These are phyloP conservation scores for Drosophila sp. DNA, from an alignment of 1,140 invertebrate genomes.

Conservation along the genomic window DNA sequence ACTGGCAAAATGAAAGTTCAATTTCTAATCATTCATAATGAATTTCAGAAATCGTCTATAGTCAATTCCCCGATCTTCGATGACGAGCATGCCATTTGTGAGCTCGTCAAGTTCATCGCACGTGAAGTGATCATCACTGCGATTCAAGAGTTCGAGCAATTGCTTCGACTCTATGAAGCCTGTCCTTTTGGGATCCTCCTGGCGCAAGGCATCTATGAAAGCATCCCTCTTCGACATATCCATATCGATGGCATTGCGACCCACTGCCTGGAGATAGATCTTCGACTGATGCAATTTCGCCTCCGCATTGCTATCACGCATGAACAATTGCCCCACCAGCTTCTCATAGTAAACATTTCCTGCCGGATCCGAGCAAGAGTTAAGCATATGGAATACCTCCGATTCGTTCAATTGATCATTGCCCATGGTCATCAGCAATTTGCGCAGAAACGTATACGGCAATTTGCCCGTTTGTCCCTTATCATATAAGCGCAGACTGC, in stretches of 20 bases:
- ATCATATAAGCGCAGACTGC: slow-evolving; percentile 89
- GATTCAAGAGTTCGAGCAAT: slow-evolving; percentile 41
- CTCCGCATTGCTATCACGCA: not conserved
- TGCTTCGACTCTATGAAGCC: slow-evolving; percentile 31
- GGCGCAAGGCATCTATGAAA: slow-evolving; percentile 37
- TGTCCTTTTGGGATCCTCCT: not conserved
- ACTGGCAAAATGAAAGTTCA: not conserved
- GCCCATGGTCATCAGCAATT: slow-evolving; percentile 97
- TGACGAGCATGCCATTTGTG: slow-evolving; percentile 33
- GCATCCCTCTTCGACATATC: slow-evolving; percentile 40
- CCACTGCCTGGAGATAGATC: slow-evolving; percentile 48
- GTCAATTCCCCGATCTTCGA: slow-evolving; percentile 28
- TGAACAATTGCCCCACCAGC: slow-evolving; percentile 27
- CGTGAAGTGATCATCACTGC: slow-evolving; percentile 30
- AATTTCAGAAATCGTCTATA: slow-evolving; percentile 43
- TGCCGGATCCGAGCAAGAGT: slow-evolving; percentile 8
- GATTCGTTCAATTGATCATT: slow-evolving; percentile 93
- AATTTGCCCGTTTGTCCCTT: slow-evolving; percentile 95
- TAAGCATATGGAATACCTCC: slow-evolving; percentile 84
- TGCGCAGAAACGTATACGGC: slow-evolving; percentile 93
- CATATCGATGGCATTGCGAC: slow-evolving; percentile 50
- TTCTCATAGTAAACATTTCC: slow-evolving; percentile 46
- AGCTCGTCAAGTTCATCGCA: slow-evolving; percentile 34
- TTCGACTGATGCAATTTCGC: slow-evolving; percentile 23
- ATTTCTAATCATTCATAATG: slow-evolving; percentile 54